A percentile compares a stretch with the other conserved stretches of the same genome.
These are phyloP conservation scores for Iselma pallidipennis DNA, from an alignment of 2,888 invertebrate genomes.

Conservation along the genomic window DNA sequence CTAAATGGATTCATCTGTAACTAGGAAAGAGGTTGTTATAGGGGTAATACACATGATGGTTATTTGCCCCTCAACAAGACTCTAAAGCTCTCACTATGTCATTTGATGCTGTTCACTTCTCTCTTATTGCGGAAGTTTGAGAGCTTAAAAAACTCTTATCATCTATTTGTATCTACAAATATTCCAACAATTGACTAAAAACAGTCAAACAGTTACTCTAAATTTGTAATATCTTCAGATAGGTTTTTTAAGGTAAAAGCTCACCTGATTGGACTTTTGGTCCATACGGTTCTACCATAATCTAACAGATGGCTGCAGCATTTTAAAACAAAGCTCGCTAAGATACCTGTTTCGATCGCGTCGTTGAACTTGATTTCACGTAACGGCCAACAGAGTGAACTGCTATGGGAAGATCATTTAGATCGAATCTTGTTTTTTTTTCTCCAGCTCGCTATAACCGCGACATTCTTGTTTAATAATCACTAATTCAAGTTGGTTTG, in stretches of 20 bases:
- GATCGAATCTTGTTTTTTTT: conserved; percentile 11
- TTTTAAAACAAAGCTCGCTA: conserved; percentile 43
- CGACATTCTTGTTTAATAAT: conserved; percentile 19
- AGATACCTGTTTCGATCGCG: conserved; percentile 48
- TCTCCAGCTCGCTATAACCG: too few relatives aligned
- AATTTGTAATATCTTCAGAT: neutral
- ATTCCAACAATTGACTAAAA: neutral
- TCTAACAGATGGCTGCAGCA: conserved; percentile 48
- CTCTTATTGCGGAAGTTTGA: conserved; percentile 24
- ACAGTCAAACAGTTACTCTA: too few relatives aligned
- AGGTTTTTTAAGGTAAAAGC: conserved; percentile 3
- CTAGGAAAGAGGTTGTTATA: conserved; percentile 21
- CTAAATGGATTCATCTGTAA: conserved; percentile 16
- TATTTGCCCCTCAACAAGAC: conserved; percentile 28
- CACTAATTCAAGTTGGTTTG: neutral
- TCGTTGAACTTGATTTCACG: conserved; percentile 39
- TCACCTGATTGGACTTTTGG: conserved; percentile 6
- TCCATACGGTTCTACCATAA: neutral
- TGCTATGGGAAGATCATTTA: conserved; percentile 29
- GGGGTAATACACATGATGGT: conserved; percentile 33
- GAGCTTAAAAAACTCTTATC: conserved; percentile 22
- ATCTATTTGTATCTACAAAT: conserved; percentile 9
- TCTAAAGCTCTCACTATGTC: conserved; percentile 29
- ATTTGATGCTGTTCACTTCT: conserved; percentile 21
- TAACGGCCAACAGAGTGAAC: conserved; percentile 46